Base-by-base conservation (phyloP, 1,140 invertebrate genomes). In the Heliconius congener region DNA sequence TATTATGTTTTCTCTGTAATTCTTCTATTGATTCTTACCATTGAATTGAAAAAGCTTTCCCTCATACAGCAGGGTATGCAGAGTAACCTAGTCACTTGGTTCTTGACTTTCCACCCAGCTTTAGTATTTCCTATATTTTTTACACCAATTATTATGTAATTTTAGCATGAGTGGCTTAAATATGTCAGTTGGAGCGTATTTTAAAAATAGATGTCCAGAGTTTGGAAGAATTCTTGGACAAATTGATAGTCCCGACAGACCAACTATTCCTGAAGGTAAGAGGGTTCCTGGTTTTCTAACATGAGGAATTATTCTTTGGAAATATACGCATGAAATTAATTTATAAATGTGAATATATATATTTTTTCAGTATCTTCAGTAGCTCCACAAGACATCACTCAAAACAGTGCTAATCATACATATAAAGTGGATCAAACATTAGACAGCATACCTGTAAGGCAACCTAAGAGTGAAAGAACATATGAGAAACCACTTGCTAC, bases 101-200 rank as follows among this genome's bases (percentile, higher is more conserved):
- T 46, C 42, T 13, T 9, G 42, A 4, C 13, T 16, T 46, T 16
- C 42, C 13, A 46, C 42, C 1, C 42, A 46, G 13, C 42, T 46
- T 46, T 46, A 3, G 13, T 46, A 30, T 30, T 30, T 30, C 30
- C 30, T 4, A 46, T 46, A 16, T 46, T 46, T 46, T 16, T 46
- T 16, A 52, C 8, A 19, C 50, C 18, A 52, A 19, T 52, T 52
- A 19, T 18, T 52, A 8, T 52, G 18, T 52, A 52, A 52, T 86
- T 91, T 52, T 77, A 93, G 91, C 60, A 81, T 86, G 23, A 91
- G 85, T 78, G 87, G 85, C 71, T 87, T 88, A 72, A 87, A 90
- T 75, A 78, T 91, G 73, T 93, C 91, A 42, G 85, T 91, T 34
- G 92, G 91, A 75, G 78, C 89, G 8, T 94, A 94, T 81, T 94